phyloP scores from a whole-genome alignment of 2,888 invertebrate genomes.

The Cosmia trapezina region DNA sequence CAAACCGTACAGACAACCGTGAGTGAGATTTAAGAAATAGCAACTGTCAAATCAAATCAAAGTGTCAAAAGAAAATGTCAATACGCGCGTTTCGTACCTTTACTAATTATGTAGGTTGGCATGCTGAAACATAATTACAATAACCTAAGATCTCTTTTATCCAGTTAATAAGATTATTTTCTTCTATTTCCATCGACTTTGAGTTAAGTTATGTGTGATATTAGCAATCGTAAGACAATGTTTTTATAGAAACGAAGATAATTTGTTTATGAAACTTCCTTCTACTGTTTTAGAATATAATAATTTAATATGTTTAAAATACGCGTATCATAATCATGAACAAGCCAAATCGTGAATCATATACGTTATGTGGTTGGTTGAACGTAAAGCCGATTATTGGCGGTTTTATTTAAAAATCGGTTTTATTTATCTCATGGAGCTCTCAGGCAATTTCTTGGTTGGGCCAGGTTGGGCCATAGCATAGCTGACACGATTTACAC shows the following conservation, averaged over 20 bases:
- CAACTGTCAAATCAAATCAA: slow-evolving; percentile 38
- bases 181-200: not conserved
- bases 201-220: too few relatives aligned
- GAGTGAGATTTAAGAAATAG: slow-evolving; percentile 46
- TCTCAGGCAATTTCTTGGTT: not conserved
- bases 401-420: slow-evolving; percentile 16
- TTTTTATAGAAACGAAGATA: not conserved
- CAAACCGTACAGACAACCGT: slow-evolving; percentile 43
- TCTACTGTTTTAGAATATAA: not conserved
- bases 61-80: slow-evolving; percentile 48
- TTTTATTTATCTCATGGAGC: not conserved
- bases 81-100: slow-evolving; percentile 21
- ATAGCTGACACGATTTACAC: too few relatives aligned
- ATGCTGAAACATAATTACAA: not conserved
- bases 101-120: not conserved
- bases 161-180: too few relatives aligned
- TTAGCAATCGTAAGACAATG: too few relatives aligned
- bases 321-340: not conserved
- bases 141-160: not conserved
- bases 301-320: slow-evolving; percentile 15
- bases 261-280: not conserved
- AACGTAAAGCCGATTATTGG: not conserved
- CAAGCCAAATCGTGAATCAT: slow-evolving; percentile 13
- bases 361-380: slow-evolving; percentile 18
- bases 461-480: too few relatives aligned